These are phyloP conservation scores for Chelon labrosus DNA, from an alignment of 2,797 vertebrate species.

Conservation along the genomic window DNA sequence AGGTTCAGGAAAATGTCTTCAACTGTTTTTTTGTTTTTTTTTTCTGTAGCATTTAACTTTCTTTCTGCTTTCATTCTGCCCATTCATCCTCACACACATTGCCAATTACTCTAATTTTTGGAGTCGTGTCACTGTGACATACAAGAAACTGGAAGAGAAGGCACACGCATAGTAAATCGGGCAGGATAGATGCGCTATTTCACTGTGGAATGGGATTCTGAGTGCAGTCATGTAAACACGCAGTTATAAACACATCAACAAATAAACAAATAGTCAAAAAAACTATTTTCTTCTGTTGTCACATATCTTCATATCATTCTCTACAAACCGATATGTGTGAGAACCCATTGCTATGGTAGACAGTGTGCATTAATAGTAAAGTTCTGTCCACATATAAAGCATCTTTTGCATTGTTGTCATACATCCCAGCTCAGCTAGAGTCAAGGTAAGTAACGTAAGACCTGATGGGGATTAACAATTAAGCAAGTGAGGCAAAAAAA, in stretches of 20 bases:
- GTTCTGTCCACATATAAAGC: not conserved
- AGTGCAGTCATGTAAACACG: conserved; percentile 23
- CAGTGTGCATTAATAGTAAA: conserved; percentile 8
- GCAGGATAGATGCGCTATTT: conserved; percentile 12
- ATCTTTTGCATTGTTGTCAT: no score
- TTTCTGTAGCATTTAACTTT: not conserved
- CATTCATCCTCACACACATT: conserved; percentile 9
- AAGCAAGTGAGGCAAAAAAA: no score
- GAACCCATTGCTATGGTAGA: not conserved
- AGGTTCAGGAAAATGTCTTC: not conserved
- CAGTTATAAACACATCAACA: conserved; percentile 19
- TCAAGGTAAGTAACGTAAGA: no score
- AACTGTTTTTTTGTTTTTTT: not conserved
- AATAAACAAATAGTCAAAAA: conserved; percentile 23
- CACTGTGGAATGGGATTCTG: not conserved
- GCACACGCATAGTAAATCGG: conserved; percentile 18
- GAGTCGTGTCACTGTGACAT: conserved; percentile 36
- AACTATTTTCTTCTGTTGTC: not conserved
- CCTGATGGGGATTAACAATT: no score
- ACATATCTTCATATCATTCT: conserved; percentile 1
- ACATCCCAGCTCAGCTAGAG: no score
- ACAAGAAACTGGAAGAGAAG: conserved; percentile 26
- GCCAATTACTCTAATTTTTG: conserved; percentile 51
- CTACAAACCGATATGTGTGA: not conserved
- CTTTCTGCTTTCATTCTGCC: not conserved